Base-by-base conservation (phyloP, 2,797 vertebrate genomes). In the Acanthopagrus latus region DNA sequence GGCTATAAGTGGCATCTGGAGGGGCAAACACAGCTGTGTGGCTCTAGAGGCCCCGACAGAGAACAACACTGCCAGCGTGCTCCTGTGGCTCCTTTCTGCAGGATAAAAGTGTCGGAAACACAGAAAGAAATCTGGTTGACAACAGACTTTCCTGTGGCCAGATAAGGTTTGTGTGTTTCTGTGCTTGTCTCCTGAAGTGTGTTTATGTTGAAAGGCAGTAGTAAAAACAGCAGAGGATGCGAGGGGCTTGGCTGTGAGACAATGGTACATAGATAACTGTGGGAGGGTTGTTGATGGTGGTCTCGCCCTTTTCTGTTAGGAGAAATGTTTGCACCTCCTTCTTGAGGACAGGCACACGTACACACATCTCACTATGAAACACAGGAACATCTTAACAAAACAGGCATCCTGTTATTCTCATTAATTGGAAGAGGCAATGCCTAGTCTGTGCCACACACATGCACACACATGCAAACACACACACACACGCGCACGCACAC, bases 361-460 rank as follows among this genome's bases (percentile, higher is more conserved):
- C 73, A 70, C 87, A 80, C 72, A 80, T 68, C 82, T 82, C 77
- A 46, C 73, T 8, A 47, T 71, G 77, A 71, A 86, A 89, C 88
- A 90, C 90, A 89, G 92, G 92, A 92, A 92, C 88, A 89, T 87
- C 86, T 88, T 83, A 87, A 89, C 85, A 85, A 90, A 93, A 90
- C 90, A 71, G 60, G 75, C 89, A 90, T 94, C 93, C 93, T 94
- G 93, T 94, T 93, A 91, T 94, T 93, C 81, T 76, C 33, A 14
- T 71, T 80, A 82, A 85, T 89, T 87, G 80, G 82, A 77, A 81
- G 84, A 71, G 67, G 74, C 18, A 3, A 73, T 86, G 76, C 71
- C 55, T 52, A 67, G 73, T 84, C 80, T 71, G 72, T 85, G 71
- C 87, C 81, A 83, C 44, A 41, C 47, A 23, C 23, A 54, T 48